These are phyloP conservation scores for Neomonachus schauinslandi DNA, from an alignment of 2,113 vertebrate species.

Conservation along the genomic window DNA sequence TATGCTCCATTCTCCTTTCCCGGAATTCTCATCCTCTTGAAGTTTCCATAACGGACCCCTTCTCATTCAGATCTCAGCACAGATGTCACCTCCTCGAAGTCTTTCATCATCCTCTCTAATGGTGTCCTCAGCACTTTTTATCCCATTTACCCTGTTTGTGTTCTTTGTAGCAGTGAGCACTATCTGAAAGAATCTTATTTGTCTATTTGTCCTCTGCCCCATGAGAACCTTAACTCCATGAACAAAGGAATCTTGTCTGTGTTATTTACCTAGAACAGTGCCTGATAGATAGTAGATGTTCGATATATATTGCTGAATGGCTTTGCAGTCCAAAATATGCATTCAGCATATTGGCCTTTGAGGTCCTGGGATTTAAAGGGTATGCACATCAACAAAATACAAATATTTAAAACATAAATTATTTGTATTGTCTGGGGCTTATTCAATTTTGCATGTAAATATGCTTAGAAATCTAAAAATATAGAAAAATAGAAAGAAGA, in stretches of 20 bases:
- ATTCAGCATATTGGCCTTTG: background rate
- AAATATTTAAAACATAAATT: conserved; percentile 26
- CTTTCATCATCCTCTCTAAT: background rate
- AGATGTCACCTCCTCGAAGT: background rate
- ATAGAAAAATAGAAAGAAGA: background rate
- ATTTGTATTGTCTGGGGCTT: background rate
- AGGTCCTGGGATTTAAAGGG: background rate
- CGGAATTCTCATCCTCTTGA: background rate
- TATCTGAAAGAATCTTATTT: background rate
- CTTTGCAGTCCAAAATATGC: background rate
- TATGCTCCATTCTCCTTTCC: background rate
- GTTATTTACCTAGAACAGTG: background rate
- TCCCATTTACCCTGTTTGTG: background rate
- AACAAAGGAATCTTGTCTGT: background rate
- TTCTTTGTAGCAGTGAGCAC: background rate
- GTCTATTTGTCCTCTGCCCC: background rate
- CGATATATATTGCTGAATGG: background rate
- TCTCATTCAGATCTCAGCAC: background rate
- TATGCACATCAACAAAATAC: background rate
- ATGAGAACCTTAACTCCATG: background rate
- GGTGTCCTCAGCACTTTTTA: background rate
- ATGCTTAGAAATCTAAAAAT: conserved; percentile 37
- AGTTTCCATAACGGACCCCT: background rate
- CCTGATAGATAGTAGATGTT: background rate
- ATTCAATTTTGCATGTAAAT: background rate